Evolutionary conservation across 2,113 vertebrate genomes (phyloP).

Genomic region (Xerus inauris): DNA sequence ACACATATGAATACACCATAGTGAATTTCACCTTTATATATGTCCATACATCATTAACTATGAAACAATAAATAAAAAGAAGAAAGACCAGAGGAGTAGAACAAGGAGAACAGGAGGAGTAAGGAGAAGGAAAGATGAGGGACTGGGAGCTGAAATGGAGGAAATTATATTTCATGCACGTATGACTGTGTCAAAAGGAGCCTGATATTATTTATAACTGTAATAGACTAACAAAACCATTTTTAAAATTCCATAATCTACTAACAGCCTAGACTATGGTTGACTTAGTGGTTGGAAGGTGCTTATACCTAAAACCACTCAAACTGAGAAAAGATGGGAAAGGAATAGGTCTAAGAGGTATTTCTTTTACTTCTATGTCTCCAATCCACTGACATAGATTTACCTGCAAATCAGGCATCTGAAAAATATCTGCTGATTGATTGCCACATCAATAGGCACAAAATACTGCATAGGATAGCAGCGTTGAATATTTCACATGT

Average conservation of each 20-base stretch:
- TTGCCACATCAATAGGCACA: neutral
- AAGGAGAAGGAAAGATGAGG: no score
- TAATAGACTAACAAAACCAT: no score
- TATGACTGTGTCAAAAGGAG: no score
- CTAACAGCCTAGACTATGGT: neutral
- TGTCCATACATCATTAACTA: no score
- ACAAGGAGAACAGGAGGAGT: no score
- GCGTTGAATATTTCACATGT: slow-evolving; percentile 24
- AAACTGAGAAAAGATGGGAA: fast-evolving
- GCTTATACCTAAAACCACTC: neutral
- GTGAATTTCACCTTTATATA: no score
- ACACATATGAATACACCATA: no score
- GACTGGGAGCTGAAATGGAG: no score
- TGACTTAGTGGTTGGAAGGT: neutral
- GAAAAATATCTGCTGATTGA: slow-evolving; percentile 9
- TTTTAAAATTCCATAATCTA: neutral
- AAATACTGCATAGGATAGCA: neutral
- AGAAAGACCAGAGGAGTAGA: no score
- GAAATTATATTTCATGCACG: no score
- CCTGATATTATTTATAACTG: no score
- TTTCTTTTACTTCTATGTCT: neutral
- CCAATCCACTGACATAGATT: neutral
- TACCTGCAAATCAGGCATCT: neutral
- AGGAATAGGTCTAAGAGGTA: neutral
- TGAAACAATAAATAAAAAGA: no score